Evolutionary conservation across 2,888 invertebrate species (phyloP), one percentile per base, ranked within the genome.

Genomic region (Oxystoma pomonae): DNA sequence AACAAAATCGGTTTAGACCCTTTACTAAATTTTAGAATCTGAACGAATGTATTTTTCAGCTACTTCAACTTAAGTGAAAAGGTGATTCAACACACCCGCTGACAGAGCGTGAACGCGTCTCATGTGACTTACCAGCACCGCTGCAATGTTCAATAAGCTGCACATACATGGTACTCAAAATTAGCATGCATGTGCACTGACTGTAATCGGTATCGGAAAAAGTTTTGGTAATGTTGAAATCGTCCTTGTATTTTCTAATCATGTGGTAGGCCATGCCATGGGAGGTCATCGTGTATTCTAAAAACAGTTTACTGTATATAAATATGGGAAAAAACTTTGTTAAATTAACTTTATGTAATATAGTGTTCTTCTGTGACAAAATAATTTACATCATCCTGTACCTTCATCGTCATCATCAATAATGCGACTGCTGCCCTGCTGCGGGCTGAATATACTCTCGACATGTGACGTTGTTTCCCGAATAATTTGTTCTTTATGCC

Each of bases 111-210:
- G n/a, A n/a, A n/a, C n/a, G n/a, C n/a, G n/a, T n/a, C n/a, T n/a
- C n/a, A n/a, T n/a, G n/a, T n/a, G 20, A 56, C 57, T 55, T 76
- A 85, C 86, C 85, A 62, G 86, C 84, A 57, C 85, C 85, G 57
- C 81, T 82, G 72, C 86, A 87, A 72, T 88, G 88, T 0, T 84
- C 82, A 49, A 87, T 78, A 56, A 86, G 78, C 72, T 87, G 85
- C 1, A 81, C 80, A 70, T 87, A 88, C 55, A 84, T 83, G 0
- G 83, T 81, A 21, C 79, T 78, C 56, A 88, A 75, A 65, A 87
- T 86, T 12, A 82, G 69, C 35, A 82, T 75, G 73, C 88, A 88
- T 70, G 86, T 84, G 70, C 88, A 89, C 56, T 81, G 78, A 1
- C 79, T 78, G 64, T 86, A 82, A 66, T 87, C 83, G 2, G 83